Base-by-base conservation (phyloP, 2,797 vertebrate species). In the Cyprinella venusta region DNA sequence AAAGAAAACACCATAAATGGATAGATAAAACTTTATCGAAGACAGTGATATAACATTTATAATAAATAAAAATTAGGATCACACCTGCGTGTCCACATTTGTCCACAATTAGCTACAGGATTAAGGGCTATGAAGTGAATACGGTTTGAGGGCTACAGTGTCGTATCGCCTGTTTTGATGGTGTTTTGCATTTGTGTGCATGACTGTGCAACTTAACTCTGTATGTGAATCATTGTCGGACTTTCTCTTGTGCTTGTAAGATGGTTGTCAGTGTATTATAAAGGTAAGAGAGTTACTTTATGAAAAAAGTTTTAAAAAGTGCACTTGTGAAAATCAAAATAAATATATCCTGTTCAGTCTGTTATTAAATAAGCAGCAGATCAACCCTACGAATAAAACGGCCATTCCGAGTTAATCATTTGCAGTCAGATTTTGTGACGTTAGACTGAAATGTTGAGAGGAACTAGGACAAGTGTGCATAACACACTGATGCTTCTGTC, bases 381-480 rank as follows among this genome's bases (percentile, higher is more conserved):
- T 19, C 15, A 19, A 30, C 16, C 0, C 52, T 26, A 12, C 2
- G 0, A 19, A 45, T 56, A 15, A 45, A 42, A 63, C 1, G 5
- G 18, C n/a, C 16, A 2, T 75, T 59, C 40, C 2, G 76, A 68
- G 77, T 79, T 68, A 54, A 79, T 68, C 2, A 54, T 79, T 68
- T 26, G 50, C 64, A 21, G 64, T 56, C 8, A 38, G n/a, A 9
- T 36, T 21, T 30, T 52, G 24, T 42, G 18, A 69, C 10, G 15
- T 24, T 24, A 42, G 33, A 40, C 30, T 69, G 63, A 67, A 30
- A 9, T 15, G 54, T 26, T 45, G 2, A 38, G 33, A 45, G 48
- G 40, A 82, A 67, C 48, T 33, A 8, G 71, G 18, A 6, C 30
- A 33, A 33, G 2, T 3, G 30, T 33, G 30, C 30, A 33, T 3